Percentiles rank a stretch among this genome's conserved stretches.
Evolutionary conservation across 2,797 vertebrate species (phyloP).

Genomic region (Anabacerthia variegaticeps): DNA sequence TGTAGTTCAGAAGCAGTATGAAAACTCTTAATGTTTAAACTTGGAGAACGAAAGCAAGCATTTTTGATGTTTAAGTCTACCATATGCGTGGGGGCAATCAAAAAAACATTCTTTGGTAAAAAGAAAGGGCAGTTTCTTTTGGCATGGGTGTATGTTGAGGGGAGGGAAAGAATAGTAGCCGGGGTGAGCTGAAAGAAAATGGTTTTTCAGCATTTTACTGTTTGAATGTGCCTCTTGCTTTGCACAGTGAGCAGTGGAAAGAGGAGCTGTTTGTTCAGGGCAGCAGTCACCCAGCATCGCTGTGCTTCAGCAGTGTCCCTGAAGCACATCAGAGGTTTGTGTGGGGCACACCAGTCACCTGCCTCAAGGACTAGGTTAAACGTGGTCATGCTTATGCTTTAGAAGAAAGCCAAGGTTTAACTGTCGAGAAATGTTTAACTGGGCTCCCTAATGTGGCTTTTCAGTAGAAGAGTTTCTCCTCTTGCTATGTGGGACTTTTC

Average conservation of each 20-base stretch:
- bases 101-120: background rate
- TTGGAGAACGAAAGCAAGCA: background rate
- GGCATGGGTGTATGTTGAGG: background rate
- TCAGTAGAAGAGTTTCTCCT: background rate
- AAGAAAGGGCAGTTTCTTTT: background rate
- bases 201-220: rapidly evolving
- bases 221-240: background rate
- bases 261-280: background rate
- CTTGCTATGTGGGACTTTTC: background rate
- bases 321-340: background rate
- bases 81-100: background rate
- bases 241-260: background rate
- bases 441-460: background rate
- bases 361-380: background rate
- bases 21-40: slow-evolving; percentile 8
- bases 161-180: background rate
- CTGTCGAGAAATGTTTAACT: slow-evolving; percentile 18
- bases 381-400: background rate
- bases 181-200: background rate
- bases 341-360: background rate
- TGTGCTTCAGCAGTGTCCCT: background rate
- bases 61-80: background rate
- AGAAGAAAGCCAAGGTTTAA: background rate
- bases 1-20: slow-evolving; percentile 12
- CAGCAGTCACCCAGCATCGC: background rate